Percentiles rank a stretch among this genome's conserved stretches.
Evolutionary conservation across 2,797 vertebrate genomes (phyloP).

Genomic region (Tangara arthus): DNA sequence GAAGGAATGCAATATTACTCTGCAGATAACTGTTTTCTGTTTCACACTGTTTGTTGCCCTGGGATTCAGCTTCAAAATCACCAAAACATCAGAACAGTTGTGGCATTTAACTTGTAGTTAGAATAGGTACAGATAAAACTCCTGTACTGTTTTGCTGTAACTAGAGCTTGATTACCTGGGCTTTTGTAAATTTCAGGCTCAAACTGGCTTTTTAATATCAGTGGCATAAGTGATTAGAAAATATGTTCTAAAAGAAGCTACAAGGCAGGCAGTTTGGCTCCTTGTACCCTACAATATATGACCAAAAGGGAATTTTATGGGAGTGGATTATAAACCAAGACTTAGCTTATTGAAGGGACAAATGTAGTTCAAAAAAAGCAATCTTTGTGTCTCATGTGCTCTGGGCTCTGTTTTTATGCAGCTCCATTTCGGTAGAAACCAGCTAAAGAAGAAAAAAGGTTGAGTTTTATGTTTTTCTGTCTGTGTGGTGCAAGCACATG

Average conservation of each 20-base stretch:
- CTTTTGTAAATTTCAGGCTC: background rate
- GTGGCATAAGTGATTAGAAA: background rate
- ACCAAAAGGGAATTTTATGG: background rate
- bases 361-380: background rate
- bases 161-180: background rate
- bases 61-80: background rate
- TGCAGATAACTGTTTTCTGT: background rate
- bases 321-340: background rate
- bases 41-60: background rate
- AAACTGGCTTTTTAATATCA: background rate
- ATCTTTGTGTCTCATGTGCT: background rate
- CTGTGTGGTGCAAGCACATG: conserved; percentile 20
- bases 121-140: background rate
- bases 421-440: background rate
- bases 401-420: background rate
- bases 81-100: background rate
- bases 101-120: background rate
- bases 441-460: conserved; percentile 4
- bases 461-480: conserved; percentile 15
- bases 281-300: background rate
- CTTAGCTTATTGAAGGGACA: background rate
- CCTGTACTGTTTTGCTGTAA: background rate
- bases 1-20: background rate
- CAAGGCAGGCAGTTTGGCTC: background rate
- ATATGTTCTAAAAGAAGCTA: background rate